Conservation (phyloP, 2,797 vertebrate species). For the Tarsius wallacei region DNA sequence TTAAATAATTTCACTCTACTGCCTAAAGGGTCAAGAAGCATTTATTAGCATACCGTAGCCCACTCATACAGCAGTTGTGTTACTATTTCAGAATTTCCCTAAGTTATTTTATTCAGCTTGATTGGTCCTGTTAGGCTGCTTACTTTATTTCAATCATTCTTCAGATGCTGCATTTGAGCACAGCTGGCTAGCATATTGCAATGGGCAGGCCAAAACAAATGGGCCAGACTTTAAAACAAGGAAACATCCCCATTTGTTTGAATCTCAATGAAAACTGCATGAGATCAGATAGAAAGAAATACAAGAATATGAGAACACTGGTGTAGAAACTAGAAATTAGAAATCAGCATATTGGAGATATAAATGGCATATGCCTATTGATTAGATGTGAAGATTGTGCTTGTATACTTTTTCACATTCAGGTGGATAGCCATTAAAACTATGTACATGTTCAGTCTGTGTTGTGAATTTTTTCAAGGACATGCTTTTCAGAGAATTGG, state of each 20-base stretch:
- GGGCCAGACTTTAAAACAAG: constrained; percentile 17
- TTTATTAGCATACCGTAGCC: constrained; percentile 43
- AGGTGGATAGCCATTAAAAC: background rate
- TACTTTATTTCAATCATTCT: constrained; percentile 63
- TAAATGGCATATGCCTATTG: background rate
- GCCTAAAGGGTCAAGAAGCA: constrained; percentile 17
- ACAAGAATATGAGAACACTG: background rate
- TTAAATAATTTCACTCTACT: constrained; percentile 73
- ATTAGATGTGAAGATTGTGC: constrained; percentile 16
- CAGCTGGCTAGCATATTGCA: constrained; percentile 36
- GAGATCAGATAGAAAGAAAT: constrained; percentile 64
- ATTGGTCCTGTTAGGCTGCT: background rate
- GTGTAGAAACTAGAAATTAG: constrained; percentile 30
- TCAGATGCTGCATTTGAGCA: background rate
- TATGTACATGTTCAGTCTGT: background rate
- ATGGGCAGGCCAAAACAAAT: constrained; percentile 38
- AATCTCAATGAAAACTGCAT: constrained; percentile 44
- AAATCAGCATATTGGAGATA: constrained; percentile 14
- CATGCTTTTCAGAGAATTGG: background rate
- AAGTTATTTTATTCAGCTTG: constrained; percentile 45
- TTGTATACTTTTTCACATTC: background rate
- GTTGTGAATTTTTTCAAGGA: constrained; percentile 19
- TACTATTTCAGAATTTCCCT: constrained; percentile 54
- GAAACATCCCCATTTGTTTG: constrained; percentile 52
- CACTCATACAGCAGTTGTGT: constrained; percentile 15